Percentiles rank a stretch among this genome's conserved stretches.
Conservation (phyloP, 2,797 vertebrate genomes). For the Eulemur mongoz region DNA sequence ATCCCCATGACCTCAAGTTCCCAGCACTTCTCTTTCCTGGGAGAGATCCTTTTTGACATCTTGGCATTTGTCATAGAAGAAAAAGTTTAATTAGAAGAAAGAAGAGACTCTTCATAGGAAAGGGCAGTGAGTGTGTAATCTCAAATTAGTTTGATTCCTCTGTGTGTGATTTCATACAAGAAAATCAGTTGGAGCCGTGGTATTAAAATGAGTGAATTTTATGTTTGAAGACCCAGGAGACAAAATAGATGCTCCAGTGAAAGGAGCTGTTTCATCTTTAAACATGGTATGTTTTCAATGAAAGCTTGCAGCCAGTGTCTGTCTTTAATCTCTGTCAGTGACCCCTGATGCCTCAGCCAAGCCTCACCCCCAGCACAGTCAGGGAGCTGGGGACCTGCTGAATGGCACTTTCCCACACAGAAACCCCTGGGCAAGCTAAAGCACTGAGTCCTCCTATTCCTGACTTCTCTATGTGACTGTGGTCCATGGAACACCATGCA, state of each 20-base stretch:
- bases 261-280: neutral
- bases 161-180: conserved; percentile 44
- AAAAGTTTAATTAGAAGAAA: conserved; percentile 59
- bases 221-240: conserved; percentile 47
- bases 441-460: neutral
- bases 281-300: neutral
- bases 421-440: neutral
- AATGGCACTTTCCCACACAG: neutral
- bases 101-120: conserved; percentile 53
- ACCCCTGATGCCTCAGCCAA: neutral
- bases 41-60: conserved; percentile 49
- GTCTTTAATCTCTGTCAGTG: neutral
- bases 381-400: neutral
- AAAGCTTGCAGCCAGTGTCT: neutral
- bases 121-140: conserved; percentile 30
- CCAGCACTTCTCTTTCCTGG: neutral
- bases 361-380: neutral
- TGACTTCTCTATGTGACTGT: neutral
- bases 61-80: conserved; percentile 69
- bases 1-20: neutral
- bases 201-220: conserved; percentile 58
- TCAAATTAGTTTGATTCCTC: conserved; percentile 54
- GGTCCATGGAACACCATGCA: neutral
- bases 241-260: neutral
- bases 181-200: conserved; percentile 42